Base-by-base conservation (phyloP, 2,113 vertebrate species). In the Psettodes erumei region DNA sequence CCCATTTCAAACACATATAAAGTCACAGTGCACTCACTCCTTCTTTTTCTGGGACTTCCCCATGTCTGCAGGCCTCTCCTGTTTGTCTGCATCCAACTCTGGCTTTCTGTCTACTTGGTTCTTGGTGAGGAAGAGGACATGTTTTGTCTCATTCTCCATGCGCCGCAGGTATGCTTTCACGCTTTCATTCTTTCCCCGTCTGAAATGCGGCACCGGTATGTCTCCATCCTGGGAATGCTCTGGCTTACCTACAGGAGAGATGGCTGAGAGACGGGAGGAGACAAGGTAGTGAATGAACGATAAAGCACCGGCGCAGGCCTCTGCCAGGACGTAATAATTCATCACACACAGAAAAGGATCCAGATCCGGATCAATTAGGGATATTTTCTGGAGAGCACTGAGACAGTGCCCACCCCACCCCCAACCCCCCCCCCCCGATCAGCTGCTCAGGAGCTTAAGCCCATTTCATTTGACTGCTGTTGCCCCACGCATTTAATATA, bases 1-100 rank as follows among this genome's bases (percentile, higher is more conserved):
- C n/a, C n/a, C n/a, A n/a, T n/a, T n/a, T n/a, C 47, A 48, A 48
- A 3, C n/a, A 23, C n/a, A 8, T 21, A 21, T 47, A 12, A 40
- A 47, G n/a, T 1, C 45, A 4, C 47, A 25, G 11, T 62, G 13
- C 15, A 91, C 97, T 93, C 87, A 98, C 98, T 93, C 91, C 80
- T 94, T 98, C 88, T 95, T 98, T 35, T 92, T 95, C 32, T 93
- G 87, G 0, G 96, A 95, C 59, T 96, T 98, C 66, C 90, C 82
- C 0, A 89, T 89, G 68, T 72, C 83, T 1, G 84, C 70, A 0
- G 8, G 27, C 0, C 0, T 85, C 53, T 94, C 88, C 64, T 91
- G 89, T 35, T 87, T 15, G 18, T 91, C 79, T 8, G 37, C 50
- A 6, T 82, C 90, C 62, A 66, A 90, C 89, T 99, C 98, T 0